A percentile compares a stretch with the other conserved stretches of the same genome.
phyloP scores from a whole-genome alignment of 1,140 invertebrate genomes.

The Drosophila malerkotliana region DNA sequence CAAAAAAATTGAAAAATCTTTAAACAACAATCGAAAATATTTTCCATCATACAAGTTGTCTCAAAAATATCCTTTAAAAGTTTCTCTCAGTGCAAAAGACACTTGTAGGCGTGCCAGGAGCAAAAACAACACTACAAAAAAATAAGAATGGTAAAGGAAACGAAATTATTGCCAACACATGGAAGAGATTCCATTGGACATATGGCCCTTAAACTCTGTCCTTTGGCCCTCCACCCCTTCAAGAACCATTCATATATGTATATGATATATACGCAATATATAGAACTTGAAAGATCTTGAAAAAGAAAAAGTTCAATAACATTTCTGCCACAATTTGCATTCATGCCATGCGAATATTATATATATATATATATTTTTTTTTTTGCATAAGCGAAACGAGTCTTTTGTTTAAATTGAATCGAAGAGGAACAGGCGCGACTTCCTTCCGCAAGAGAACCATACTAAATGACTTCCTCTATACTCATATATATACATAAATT shows the following conservation, averaged over 20 bases:
- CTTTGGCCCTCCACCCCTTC: neutral
- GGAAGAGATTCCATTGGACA: conserved; percentile 47
- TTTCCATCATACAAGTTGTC: neutral
- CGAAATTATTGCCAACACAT: conserved; percentile 69
- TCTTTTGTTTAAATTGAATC: conserved; percentile 22
- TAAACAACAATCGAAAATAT: no score
- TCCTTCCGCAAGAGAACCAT: conserved; percentile 54
- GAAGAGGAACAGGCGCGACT: conserved; percentile 55
- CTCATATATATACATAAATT: neutral
- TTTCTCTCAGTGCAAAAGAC: conserved; percentile 14
- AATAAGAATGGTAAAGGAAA: conserved; percentile 6
- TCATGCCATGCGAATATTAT: conserved; percentile 11
- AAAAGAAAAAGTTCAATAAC: conserved; percentile 61
- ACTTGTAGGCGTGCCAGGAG: conserved; percentile 38
- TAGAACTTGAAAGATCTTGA: neutral
- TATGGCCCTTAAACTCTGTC: conserved; percentile 1
- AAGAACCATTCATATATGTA: neutral
- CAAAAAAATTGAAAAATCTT: no score
- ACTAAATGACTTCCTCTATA: conserved; percentile 42
- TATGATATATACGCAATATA: neutral
- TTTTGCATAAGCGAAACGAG: neutral
- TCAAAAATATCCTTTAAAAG: neutral
- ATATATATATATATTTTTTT: neutral
- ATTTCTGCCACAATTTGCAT: conserved; percentile 63
- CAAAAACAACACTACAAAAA: conserved; percentile 13